A percentile compares a stretch with the other conserved stretches of the same genome.
Evolutionary conservation across 2,113 vertebrate genomes (phyloP).

Genomic region (Oreochromis spilurus): DNA sequence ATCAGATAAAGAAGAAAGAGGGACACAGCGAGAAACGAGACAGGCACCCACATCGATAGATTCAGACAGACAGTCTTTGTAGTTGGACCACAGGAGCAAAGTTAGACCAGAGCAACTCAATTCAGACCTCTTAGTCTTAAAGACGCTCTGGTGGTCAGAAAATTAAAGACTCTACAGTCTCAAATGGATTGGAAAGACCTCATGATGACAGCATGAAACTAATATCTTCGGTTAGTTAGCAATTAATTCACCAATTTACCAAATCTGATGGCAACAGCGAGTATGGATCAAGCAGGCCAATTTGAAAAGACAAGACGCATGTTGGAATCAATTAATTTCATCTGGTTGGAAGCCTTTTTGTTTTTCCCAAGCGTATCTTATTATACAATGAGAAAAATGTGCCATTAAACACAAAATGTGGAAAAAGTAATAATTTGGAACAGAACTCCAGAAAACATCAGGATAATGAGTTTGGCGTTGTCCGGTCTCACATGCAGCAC

Average conservation of each 20-base stretch:
- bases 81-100: conserved; percentile 35
- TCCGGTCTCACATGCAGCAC: neutral
- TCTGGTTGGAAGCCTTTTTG: neutral
- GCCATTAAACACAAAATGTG: neutral
- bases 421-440: neutral
- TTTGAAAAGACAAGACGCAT: neutral
- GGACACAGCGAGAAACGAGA: neutral
- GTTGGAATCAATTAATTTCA: neutral
- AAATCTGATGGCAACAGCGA: neutral
- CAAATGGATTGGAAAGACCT: neutral
- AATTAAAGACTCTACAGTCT: neutral
- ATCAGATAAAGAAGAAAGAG: conserved; percentile 46
- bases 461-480: fast-evolving
- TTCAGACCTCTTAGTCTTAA: conserved; percentile 7
- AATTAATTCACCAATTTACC: neutral
- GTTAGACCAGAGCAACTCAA: conserved; percentile 10
- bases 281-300: neutral
- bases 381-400: neutral
- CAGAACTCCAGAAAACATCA: neutral
- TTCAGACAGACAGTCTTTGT: conserved; percentile 12
- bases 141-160: conserved; percentile 5
- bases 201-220: neutral
- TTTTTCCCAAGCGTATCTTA: neutral
- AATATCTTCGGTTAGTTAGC: neutral
- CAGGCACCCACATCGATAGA: neutral